phyloP scores from a whole-genome alignment of 2,888 invertebrate species.

The Tortricodes alternella region DNA sequence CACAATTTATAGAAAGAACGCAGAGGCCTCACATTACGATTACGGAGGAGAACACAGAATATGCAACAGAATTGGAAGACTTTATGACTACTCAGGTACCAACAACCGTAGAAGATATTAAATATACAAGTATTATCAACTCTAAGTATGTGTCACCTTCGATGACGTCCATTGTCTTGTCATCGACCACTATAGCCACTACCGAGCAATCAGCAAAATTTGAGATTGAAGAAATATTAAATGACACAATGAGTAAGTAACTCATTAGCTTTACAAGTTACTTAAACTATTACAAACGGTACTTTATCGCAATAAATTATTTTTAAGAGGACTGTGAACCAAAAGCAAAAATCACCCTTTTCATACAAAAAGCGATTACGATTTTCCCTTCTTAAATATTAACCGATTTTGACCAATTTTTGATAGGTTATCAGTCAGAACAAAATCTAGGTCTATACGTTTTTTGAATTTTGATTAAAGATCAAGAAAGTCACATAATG shows the following conservation, averaged over 20 bases:
- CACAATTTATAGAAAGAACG: slow-evolving; percentile 66
- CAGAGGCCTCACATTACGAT: slow-evolving; percentile 49
- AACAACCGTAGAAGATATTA: slow-evolving; percentile 41
- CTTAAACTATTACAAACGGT: no score
- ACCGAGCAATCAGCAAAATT: slow-evolving; percentile 79
- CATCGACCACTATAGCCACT: slow-evolving; percentile 38
- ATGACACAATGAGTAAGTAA: slow-evolving; percentile 79
- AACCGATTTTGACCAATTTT: no score
- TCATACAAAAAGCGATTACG: no score
- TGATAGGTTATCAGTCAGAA: no score
- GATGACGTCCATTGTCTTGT: slow-evolving; percentile 40
- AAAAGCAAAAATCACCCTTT: no score
- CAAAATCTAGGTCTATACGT: no score
- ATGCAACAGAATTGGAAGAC: slow-evolving; percentile 53
- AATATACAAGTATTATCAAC: slow-evolving; percentile 36
- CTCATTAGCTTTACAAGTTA: slow-evolving; percentile 6
- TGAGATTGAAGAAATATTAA: slow-evolving; percentile 86
- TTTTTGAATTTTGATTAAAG: no score
- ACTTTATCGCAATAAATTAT: no score
- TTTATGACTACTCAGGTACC: slow-evolving; percentile 56
- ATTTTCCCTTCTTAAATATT: no score
- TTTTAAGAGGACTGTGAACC: no score
- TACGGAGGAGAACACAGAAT: slow-evolving; percentile 57
- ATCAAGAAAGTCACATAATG: no score
- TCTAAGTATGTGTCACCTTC: slow-evolving; percentile 37